Evolutionary conservation across 2,888 invertebrate genomes (phyloP).

Genomic region (Tenthredo scrophulariae): DNA sequence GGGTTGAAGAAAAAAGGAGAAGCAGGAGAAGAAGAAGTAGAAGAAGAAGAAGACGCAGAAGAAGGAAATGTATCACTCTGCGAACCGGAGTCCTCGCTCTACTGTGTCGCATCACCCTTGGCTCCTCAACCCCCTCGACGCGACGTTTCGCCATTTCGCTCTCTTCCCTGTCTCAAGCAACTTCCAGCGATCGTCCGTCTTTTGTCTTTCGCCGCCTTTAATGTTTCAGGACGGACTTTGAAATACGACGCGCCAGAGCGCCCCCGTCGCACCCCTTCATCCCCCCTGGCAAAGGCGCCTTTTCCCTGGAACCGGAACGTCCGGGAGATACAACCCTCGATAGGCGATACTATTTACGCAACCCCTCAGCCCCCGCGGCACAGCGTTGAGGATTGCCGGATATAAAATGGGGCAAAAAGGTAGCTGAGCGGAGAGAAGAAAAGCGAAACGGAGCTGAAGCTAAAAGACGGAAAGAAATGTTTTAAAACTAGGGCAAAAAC

Average conservation of each 20-base stretch:
- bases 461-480: slow-evolving; percentile 34
- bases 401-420: slow-evolving; percentile 39
- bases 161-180: slow-evolving; percentile 9
- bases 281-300: slow-evolving; percentile 2
- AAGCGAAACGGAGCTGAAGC: slow-evolving; percentile 8
- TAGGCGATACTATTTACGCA: slow-evolving; percentile 46
- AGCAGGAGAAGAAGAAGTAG: neutral
- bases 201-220: slow-evolving; percentile 49
- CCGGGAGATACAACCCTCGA: slow-evolving; percentile 37
- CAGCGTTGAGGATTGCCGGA: neutral
- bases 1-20: slow-evolving; percentile 1
- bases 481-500: slow-evolving; percentile 21
- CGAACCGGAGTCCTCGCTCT: neutral
- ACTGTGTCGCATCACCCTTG: slow-evolving; percentile 10
- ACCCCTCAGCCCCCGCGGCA: neutral
- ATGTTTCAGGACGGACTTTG: slow-evolving; percentile 46
- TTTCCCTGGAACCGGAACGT: slow-evolving; percentile 23
- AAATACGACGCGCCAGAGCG: slow-evolving; percentile 47
- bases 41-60: neutral
- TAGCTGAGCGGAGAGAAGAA: slow-evolving; percentile 9
- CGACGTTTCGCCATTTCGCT: slow-evolving; percentile 29
- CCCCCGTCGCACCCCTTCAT: neutral
- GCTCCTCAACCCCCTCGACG: neutral
- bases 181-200: slow-evolving; percentile 46
- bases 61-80: slow-evolving; percentile 32